Base-by-base conservation (phyloP, 2,113 vertebrate species). In the Sapajus apella region DNA sequence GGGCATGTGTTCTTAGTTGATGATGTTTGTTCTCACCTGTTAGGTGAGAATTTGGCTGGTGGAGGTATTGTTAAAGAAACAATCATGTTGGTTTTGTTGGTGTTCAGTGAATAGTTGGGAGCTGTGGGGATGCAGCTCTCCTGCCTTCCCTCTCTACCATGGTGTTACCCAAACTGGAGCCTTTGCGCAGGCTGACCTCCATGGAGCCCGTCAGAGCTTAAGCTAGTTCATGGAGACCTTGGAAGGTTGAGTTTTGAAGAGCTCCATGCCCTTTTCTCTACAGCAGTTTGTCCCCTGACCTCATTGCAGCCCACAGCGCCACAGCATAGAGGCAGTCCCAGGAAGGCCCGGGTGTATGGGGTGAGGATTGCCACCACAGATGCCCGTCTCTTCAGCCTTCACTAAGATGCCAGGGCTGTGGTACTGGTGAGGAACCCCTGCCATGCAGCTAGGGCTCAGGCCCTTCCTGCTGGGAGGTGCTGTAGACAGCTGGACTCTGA, bases 1-100 rank as follows among this genome's bases (percentile, higher is more conserved):
- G 0, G 2, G 0, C 0, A 0, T 16, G 1, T 6, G 7, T 9
- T 52, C 37, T 37, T n/a, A 13, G 25, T n/a, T 6, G 13, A 16
- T 14, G n/a, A 0, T 10, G 30, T 85, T 66, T 45, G 4, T 55
- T 50, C 45, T 47, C 0, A 0, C 40, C 45, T 64, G 7, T 64
- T 35, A 0, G 84, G 32, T n/a, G 68, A 93, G 37, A 12, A 1
- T 64, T 85, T 70, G 72, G 61, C 45, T 8, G 4, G 1, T 17
- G 45, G 87, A 76, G 56, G 12, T 20, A 18, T 0, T 27, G 6
- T 43, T 66, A 20, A 86, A 58, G 73, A 90, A 61, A 32, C 1
- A 11, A 52, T 27, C 3, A 1, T 0, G 3, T 30, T 43, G 70
- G 61, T 23, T 50, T 79, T 45, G 52, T 11, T 66, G 32, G 50